These are phyloP conservation scores for Uria aalge DNA, from an alignment of 2,113 vertebrate genomes.

Conservation along the genomic window DNA sequence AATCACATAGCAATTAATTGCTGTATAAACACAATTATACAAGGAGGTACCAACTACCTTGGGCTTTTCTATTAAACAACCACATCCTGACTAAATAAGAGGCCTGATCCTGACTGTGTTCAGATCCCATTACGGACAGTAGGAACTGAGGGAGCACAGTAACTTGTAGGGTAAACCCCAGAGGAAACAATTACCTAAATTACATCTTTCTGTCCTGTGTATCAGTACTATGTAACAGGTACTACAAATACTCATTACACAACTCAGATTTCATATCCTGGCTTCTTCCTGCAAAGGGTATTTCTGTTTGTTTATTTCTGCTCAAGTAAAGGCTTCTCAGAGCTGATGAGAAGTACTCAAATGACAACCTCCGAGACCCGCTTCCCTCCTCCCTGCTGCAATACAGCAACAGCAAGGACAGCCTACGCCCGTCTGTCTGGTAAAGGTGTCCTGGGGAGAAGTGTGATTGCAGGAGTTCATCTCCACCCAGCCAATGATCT, in stretches of 20 bases:
- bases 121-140: neutral
- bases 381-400: neutral
- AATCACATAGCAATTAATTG: conserved; percentile 1
- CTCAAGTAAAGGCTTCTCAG: neutral
- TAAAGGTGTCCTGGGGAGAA: neutral
- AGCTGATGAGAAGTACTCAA: neutral
- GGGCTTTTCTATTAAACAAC: neutral
- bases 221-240: neutral
- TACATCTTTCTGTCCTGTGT: too few species aligned
- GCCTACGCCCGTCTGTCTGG: neutral
- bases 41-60: neutral
- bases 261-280: conserved; percentile 9
- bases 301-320: neutral
- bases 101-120: neutral
- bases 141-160: neutral
- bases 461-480: neutral
- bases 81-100: neutral
- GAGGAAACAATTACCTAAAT: neutral
- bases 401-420: neutral
- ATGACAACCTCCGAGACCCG: neutral
- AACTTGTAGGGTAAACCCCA: neutral
- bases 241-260: neutral
- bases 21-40: conserved; percentile 22
- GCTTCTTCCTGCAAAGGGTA: neutral
- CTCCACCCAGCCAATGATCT: neutral